A percentile compares a stretch with the other conserved stretches of the same genome.
phyloP scores from a whole-genome alignment of 2,797 vertebrate species.

The Ctenochaetus hawaiiensis region DNA sequence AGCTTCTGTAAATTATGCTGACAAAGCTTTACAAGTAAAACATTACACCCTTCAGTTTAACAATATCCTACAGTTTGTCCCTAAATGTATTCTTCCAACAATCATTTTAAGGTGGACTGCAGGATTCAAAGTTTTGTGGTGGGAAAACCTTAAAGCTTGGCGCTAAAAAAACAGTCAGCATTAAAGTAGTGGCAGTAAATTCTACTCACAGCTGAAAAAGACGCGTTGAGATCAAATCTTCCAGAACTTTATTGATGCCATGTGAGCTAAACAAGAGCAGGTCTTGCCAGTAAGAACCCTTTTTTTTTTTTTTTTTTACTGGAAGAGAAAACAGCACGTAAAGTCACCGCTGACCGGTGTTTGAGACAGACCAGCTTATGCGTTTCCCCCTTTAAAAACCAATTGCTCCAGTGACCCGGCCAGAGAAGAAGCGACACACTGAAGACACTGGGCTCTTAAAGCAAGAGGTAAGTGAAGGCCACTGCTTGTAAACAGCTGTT shows the following conservation, averaged over 20 bases:
- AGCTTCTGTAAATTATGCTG: too few relatives aligned
- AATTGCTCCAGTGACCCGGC: slow-evolving; percentile 41
- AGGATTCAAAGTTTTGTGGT: background rate
- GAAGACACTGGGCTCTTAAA: slow-evolving; percentile 65
- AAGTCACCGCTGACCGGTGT: slow-evolving; percentile 43
- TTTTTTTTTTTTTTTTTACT: too few relatives aligned
- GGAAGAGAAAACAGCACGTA: slow-evolving; percentile 69
- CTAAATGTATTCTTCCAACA: too few relatives aligned
- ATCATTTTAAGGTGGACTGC: too few relatives aligned
- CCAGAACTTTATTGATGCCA: slow-evolving; percentile 81
- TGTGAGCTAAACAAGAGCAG: slow-evolving; percentile 66
- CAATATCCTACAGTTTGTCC: too few relatives aligned
- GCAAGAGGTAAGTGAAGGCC: slow-evolving; percentile 73
- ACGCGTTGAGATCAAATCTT: slow-evolving; percentile 74
- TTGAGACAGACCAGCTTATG: slow-evolving; percentile 45
- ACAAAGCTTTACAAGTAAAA: too few relatives aligned
- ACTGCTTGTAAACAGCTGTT: slow-evolving; percentile 65
- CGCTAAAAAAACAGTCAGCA: background rate
- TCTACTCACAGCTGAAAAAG: slow-evolving; percentile 34
- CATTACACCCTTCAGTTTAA: too few relatives aligned
- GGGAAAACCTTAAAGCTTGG: background rate
- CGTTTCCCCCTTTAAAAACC: slow-evolving; percentile 23
- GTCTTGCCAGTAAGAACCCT: slow-evolving; percentile 63
- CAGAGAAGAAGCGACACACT: slow-evolving; percentile 53
- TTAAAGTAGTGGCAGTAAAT: background rate